Conservation (phyloP, 2,797 vertebrate species). For the Brachymystax lenok region DNA sequence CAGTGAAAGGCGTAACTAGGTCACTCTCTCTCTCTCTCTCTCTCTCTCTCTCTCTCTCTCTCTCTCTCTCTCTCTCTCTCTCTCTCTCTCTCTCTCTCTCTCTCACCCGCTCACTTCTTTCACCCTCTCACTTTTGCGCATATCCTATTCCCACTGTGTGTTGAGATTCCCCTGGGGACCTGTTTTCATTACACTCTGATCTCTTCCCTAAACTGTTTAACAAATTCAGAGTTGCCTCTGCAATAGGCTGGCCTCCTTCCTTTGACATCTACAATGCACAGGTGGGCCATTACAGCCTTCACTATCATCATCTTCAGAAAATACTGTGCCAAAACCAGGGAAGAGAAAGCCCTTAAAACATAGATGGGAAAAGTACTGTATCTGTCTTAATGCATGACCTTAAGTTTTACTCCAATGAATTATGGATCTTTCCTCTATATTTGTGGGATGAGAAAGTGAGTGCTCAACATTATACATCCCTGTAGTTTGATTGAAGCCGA, state of each 20-base stretch:
- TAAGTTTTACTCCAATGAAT: conserved; percentile 54
- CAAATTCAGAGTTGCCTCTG: conserved; percentile 37
- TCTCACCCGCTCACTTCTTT: conserved; percentile 19
- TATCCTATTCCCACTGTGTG: conserved; percentile 38
- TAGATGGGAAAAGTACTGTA: conserved; percentile 24
- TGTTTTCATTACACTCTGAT: conserved; percentile 49
- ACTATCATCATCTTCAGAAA: not conserved
- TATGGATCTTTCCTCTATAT: conserved; percentile 51
- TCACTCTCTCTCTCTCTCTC: conserved; percentile 53
- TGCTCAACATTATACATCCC: conserved; percentile 45
- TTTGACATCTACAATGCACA: conserved; percentile 26
- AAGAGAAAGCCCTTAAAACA: conserved; percentile 12
- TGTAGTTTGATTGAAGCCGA: conserved; percentile 55
- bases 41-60: conserved; percentile 26
- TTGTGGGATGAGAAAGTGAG: conserved; percentile 36
- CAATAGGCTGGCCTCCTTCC: conserved; percentile 18
- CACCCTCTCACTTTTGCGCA: conserved; percentile 27
- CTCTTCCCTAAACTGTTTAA: conserved; percentile 46
- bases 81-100: conserved; percentile 26
- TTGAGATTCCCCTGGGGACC: conserved; percentile 43
- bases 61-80: conserved; percentile 19
- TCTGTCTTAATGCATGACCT: conserved; percentile 37
- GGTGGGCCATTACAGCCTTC: not conserved
- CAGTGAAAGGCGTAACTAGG: conserved; percentile 67
- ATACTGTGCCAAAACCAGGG: not conserved